Evolutionary conservation across 1,140 invertebrate species (phyloP).

Genomic region (Aphis gossypii): DNA sequence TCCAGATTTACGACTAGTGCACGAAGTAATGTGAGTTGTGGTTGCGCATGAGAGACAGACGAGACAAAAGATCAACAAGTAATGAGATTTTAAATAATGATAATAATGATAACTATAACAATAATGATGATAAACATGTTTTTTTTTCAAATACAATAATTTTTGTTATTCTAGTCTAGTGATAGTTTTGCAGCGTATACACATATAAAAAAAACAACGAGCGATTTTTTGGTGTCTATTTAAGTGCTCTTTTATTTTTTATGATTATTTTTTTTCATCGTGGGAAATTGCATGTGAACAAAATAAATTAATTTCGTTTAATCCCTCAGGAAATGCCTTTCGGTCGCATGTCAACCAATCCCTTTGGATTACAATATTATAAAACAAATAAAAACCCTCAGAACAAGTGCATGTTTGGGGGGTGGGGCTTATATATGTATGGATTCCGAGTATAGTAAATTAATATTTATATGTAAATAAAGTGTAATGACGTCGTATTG

Average conservation of each 20-base stretch:
- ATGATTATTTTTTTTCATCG: not conserved
- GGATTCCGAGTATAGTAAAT: not conserved
- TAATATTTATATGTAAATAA: not conserved
- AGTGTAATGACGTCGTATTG: not conserved
- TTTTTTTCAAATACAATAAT: too few species aligned
- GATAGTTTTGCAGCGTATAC: not conserved
- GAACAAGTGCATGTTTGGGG: not conserved
- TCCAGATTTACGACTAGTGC: constrained; percentile 48
- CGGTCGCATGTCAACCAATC: constrained; percentile 49
- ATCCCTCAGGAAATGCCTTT: constrained; percentile 25
- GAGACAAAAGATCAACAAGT: constrained; percentile 17
- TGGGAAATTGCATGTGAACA: not conserved
- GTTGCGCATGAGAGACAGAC: too few species aligned
- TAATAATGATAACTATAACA: not conserved
- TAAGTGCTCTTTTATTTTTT: not conserved
- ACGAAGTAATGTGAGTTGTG: not conserved
- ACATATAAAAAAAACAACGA: not conserved
- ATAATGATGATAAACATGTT: not conserved
- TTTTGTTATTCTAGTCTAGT: not conserved
- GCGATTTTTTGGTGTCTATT: constrained; percentile 10
- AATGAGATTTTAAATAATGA: constrained; percentile 13
- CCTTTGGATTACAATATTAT: constrained; percentile 44
- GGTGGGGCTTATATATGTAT: not conserved
- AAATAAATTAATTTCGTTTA: constrained; percentile 54
- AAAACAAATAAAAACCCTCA: constrained; percentile 10